A percentile compares a stretch with the other conserved stretches of the same genome.
Conservation (phyloP, 2,797 vertebrate species). For the Lacerta bilineata region DNA sequence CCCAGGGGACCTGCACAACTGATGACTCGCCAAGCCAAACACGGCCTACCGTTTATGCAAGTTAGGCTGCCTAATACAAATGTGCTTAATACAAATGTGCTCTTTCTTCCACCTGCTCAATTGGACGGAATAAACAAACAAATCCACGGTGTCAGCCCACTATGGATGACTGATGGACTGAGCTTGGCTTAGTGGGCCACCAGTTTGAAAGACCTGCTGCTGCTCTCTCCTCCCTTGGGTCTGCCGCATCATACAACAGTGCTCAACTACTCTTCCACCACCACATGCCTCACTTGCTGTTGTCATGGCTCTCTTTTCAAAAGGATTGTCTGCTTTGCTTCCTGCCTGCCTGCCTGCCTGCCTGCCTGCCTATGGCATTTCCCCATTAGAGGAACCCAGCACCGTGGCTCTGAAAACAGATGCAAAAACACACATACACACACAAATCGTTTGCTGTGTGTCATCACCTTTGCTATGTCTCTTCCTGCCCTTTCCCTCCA, state of each 20-base stretch:
- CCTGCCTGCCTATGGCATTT: conserved; percentile 31
- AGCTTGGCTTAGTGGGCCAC: not conserved
- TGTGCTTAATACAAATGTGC: not conserved
- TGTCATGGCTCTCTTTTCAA: not conserved
- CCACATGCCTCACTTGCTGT: not conserved
- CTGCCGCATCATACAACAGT: not conserved
- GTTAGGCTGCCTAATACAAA: not conserved
- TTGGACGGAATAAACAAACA: not conserved
- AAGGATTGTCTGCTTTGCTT: conserved; percentile 18
- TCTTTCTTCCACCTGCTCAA: not conserved
- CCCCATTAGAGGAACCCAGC: conserved; percentile 10
- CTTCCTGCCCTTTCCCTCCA: conserved; percentile 27
- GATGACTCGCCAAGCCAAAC: not conserved
- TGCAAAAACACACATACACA: not conserved
- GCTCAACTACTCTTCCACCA: not conserved
- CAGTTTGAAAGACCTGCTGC: not conserved
- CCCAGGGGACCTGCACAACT: too few species aligned
- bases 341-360: conserved; percentile 29
- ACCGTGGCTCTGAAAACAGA: conserved; percentile 28
- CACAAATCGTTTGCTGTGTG: conserved; percentile 38
- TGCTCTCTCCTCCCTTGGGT: not conserved
- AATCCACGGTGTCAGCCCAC: not conserved
- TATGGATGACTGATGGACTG: not conserved
- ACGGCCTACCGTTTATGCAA: not conserved
- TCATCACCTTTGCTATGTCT: conserved; percentile 45